Percentiles rank a stretch among this genome's conserved stretches.
phyloP scores from a whole-genome alignment of 1,140 invertebrate species.

The Arctopsyche grandis region DNA sequence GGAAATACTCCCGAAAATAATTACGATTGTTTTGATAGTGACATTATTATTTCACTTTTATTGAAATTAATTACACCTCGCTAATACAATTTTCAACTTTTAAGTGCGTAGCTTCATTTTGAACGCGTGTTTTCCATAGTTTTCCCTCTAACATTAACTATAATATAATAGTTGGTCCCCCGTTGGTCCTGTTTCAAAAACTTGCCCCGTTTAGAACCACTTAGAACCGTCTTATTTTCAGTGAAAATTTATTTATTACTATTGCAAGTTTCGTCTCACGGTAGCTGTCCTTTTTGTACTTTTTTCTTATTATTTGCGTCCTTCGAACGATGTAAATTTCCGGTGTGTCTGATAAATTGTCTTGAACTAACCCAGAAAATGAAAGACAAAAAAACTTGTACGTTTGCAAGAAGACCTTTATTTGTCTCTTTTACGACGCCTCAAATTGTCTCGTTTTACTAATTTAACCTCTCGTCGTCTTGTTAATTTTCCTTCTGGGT shows the following conservation, averaged over 20 bases:
- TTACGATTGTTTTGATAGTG: no score
- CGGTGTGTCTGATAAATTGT: not conserved
- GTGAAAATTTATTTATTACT: no score
- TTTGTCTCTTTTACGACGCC: conserved; percentile 8
- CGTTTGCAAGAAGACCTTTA: not conserved
- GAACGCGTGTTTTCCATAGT: not conserved
- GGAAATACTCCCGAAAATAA: no score
- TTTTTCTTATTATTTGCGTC: not conserved
- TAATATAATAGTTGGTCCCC: no score
- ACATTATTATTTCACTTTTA: not conserved
- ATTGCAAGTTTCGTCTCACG: no score
- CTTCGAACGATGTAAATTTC: not conserved
- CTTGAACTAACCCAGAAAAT: no score
- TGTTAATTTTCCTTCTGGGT: no score
- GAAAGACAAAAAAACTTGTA: not conserved
- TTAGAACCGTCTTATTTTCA: no score
- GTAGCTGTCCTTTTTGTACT: no score
- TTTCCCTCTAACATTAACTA: not conserved
- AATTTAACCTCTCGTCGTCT: not conserved
- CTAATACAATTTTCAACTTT: not conserved
- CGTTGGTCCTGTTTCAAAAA: no score
- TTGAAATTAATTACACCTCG: not conserved
- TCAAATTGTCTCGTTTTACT: not conserved
- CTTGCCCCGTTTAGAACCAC: no score
- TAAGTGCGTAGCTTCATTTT: not conserved